Conservation (phyloP, 2,113 vertebrate genomes). For the Clupea harengus region DNA sequence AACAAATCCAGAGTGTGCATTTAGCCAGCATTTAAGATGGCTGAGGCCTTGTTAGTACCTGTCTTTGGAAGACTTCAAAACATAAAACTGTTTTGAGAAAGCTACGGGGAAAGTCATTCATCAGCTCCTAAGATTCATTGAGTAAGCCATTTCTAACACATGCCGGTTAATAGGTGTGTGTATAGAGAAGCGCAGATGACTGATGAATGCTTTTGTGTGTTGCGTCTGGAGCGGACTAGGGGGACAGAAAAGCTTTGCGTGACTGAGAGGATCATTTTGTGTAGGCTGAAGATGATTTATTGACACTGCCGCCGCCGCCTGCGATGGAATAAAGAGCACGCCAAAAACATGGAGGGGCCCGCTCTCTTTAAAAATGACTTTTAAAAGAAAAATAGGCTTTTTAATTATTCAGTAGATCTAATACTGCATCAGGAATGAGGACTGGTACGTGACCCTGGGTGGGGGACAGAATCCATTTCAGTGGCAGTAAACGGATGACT, state of each 20-base stretch:
- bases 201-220: constrained; percentile 12
- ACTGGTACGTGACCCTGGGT: neutral
- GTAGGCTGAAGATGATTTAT: neutral
- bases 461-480: neutral
- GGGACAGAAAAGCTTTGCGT: neutral
- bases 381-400: constrained; percentile 55
- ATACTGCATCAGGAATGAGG: constrained; percentile 9
- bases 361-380: constrained; percentile 43
- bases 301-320: neutral
- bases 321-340: neutral
- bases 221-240: neutral
- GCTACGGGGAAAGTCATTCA: neutral
- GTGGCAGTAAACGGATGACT: neutral
- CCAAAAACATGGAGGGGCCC: neutral
- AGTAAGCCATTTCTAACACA: neutral
- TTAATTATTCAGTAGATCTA: constrained; percentile 64
- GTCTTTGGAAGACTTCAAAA: neutral
- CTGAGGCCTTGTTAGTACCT: neutral
- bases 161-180: neutral
- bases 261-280: neutral
- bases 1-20: neutral
- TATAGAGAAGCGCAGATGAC: neutral
- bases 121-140: constrained; percentile 6
- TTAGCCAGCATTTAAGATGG: neutral
- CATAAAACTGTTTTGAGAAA: neutral